These are phyloP conservation scores for Lordiphosa andalusiaca DNA, from an alignment of 2,888 invertebrate genomes.

Conservation along the genomic window DNA sequence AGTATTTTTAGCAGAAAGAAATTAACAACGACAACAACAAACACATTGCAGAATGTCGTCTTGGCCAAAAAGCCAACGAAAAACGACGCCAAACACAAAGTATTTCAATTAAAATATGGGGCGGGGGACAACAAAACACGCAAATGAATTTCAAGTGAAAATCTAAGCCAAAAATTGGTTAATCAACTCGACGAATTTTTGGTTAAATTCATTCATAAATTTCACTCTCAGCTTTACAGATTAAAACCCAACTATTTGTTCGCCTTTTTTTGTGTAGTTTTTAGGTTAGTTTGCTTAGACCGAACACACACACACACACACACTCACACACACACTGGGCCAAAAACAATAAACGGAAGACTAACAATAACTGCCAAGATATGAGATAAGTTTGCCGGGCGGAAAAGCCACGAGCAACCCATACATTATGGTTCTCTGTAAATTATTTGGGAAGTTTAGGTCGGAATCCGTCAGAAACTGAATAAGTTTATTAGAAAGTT, in stretches of 20 bases:
- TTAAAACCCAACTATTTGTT: constrained; percentile 11
- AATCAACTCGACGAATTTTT: not conserved
- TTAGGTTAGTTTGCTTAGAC: not conserved
- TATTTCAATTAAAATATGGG: constrained; percentile 60
- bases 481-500: too few relatives aligned
- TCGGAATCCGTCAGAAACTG: too few relatives aligned
- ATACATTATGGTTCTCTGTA: too few relatives aligned
- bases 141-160: constrained; percentile 38
- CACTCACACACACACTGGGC: too few relatives aligned
- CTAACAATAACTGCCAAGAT: too few relatives aligned
- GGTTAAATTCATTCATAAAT: constrained; percentile 63
- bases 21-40: constrained; percentile 16
- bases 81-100: constrained; percentile 37
- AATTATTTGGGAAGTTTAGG: too few relatives aligned
- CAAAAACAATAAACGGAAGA: too few relatives aligned
- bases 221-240: constrained; percentile 27
- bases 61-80: constrained; percentile 8
- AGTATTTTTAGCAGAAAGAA: constrained; percentile 61
- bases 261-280: not conserved
- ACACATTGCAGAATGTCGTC: constrained; percentile 16
- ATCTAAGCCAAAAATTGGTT: constrained; percentile 5
- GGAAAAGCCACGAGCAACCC: too few relatives aligned
- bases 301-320: too few relatives aligned
- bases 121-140: not conserved
- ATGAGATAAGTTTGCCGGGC: too few relatives aligned